Conservation (phyloP, 2,113 vertebrate genomes). For the Aptenodytes patagonicus region DNA sequence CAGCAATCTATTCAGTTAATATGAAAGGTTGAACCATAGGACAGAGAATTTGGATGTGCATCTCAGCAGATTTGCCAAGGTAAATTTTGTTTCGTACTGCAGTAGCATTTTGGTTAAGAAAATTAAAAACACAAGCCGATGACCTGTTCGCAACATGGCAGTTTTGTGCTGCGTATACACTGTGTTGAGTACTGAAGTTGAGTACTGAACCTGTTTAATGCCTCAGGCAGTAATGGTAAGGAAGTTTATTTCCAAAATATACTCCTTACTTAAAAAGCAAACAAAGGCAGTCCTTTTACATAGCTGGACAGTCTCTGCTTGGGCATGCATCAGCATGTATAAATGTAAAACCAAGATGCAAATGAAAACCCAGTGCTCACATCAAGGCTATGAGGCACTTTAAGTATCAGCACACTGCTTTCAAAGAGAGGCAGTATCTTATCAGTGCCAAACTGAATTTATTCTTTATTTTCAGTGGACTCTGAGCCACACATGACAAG, state of each 20-base stretch:
- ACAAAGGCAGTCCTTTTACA: neutral
- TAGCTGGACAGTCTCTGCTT: neutral
- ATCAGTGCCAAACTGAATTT: neutral
- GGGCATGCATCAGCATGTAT: neutral
- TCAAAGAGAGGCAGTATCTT: neutral
- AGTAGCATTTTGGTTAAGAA: neutral
- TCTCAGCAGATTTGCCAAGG: neutral
- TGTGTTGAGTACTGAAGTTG: neutral
- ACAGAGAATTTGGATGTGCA: neutral
- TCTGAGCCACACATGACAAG: neutral
- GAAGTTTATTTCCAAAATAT: neutral
- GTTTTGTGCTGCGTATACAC: neutral
- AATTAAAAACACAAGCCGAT: neutral
- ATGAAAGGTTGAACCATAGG: neutral
- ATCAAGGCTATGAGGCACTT: neutral
- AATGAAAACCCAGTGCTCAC: neutral
- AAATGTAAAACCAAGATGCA: neutral
- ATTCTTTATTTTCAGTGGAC: neutral
- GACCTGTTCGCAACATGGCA: rapidly evolving
- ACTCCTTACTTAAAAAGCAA: neutral
- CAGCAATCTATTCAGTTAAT: neutral
- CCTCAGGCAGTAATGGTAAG: neutral
- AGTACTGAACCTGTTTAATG: neutral
- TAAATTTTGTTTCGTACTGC: neutral
- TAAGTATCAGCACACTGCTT: neutral